phyloP scores from a whole-genome alignment of 2,113 vertebrate species.

The Hyla sarda region DNA sequence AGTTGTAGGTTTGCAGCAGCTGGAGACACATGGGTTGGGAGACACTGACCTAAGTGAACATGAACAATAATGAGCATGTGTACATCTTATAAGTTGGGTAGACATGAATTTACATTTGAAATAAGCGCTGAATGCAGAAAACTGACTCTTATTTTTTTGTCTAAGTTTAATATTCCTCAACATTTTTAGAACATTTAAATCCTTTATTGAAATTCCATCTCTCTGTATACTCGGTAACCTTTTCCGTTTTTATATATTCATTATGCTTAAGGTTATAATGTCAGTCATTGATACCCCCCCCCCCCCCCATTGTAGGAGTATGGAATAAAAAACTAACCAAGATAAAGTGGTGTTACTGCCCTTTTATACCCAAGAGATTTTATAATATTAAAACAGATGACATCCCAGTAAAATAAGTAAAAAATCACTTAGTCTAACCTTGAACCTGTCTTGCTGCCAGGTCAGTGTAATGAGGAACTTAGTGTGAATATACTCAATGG shows the following conservation, averaged over 20 bases:
- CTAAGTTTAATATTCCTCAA: not conserved
- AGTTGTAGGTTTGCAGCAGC: too few relatives aligned
- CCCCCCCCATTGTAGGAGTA: conserved; percentile 17
- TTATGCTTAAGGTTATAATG: conserved; percentile 40
- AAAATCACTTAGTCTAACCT: conserved; percentile 51
- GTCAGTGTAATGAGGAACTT: conserved; percentile 24
- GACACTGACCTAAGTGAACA: too few relatives aligned
- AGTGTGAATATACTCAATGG: conserved; percentile 16
- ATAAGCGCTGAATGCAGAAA: too few relatives aligned
- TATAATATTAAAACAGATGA: conserved; percentile 47
- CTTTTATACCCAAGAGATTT: conserved; percentile 43
- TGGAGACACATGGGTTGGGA: too few relatives aligned
- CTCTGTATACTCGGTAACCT: not conserved
- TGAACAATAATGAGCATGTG: not conserved
- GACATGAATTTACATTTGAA: not conserved
- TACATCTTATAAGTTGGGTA: not conserved
- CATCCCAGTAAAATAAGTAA: conserved; percentile 47
- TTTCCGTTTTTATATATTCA: conserved; percentile 28
- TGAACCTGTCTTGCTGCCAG: conserved; percentile 39
- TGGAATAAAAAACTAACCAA: conserved; percentile 23
- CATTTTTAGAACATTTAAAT: conserved; percentile 24
- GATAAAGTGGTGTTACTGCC: conserved; percentile 49
- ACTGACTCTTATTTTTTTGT: not conserved
- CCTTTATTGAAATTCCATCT: conserved; percentile 12
- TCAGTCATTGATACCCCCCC: conserved; percentile 17